Evolutionary conservation across 2,113 vertebrate genomes (phyloP).

Genomic region (Nesoenas mayeri): DNA sequence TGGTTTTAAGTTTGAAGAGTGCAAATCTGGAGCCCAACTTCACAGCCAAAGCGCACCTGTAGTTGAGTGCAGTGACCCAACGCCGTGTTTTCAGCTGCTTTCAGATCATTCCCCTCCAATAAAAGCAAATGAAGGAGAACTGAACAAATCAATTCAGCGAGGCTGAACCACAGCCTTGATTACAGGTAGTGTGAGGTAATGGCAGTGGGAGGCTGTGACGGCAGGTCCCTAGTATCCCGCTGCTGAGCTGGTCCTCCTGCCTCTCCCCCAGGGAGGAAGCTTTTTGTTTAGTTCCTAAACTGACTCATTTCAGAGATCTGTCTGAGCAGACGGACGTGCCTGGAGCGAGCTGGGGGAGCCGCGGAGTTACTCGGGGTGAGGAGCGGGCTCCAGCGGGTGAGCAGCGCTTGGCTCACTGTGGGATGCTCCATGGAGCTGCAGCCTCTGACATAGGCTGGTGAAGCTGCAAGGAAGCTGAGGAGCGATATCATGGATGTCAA

Average conservation of each 20-base stretch:
- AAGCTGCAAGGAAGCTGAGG: neutral
- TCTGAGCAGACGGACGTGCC: neutral
- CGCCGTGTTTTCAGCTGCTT: neutral
- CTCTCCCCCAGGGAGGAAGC: neutral
- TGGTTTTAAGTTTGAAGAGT: neutral
- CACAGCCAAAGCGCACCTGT: accelerated
- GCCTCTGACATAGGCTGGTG: neutral
- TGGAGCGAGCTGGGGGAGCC: neutral
- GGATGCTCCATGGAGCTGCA: neutral
- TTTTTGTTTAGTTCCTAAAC: neutral
- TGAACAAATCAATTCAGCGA: neutral
- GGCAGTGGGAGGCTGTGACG: neutral
- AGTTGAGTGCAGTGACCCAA: neutral
- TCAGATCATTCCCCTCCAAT: neutral
- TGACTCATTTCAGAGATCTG: neutral
- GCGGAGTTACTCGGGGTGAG: neutral
- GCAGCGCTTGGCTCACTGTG: accelerated
- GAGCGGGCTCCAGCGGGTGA: accelerated
- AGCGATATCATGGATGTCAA: neutral
- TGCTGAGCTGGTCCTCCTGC: neutral
- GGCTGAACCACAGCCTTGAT: neutral
- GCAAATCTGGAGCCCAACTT: neutral
- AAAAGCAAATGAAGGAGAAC: neutral
- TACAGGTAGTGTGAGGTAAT: neutral
- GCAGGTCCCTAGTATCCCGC: neutral